phyloP scores from a whole-genome alignment of 2,113 vertebrate genomes.

The Terrapene triunguis region DNA sequence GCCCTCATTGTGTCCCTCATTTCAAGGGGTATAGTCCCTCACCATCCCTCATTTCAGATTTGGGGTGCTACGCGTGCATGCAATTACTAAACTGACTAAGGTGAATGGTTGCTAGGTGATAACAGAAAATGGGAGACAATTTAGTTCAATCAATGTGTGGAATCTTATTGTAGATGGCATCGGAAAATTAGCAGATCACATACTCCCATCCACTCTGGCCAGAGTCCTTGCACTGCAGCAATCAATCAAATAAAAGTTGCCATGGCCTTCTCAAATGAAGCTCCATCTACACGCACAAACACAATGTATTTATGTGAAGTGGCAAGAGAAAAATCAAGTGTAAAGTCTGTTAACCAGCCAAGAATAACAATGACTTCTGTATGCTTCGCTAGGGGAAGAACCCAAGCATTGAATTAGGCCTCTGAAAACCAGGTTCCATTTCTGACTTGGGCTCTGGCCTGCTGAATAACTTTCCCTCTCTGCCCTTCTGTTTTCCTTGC shows the following conservation, averaged over 20 bases:
- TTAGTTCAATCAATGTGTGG: neutral
- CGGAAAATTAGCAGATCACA: neutral
- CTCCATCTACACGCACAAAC: neutral
- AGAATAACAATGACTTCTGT: neutral
- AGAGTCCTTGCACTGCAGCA: neutral
- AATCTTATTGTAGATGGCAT: neutral
- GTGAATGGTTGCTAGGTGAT: neutral
- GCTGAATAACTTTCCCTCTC: neutral
- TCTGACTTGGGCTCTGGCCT: neutral
- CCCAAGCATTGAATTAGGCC: neutral
- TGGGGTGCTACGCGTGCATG: too few species aligned
- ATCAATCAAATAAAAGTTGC: neutral
- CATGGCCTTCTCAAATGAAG: neutral
- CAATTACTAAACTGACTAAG: neutral
- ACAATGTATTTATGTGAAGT: neutral
- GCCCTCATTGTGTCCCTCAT: neutral
- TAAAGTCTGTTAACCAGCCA: neutral
- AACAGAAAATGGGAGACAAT: neutral
- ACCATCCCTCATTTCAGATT: neutral
- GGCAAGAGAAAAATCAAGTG: neutral
- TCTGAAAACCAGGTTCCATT: neutral
- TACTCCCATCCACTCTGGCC: neutral
- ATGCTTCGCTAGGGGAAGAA: neutral
- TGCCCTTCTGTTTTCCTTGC: neutral
- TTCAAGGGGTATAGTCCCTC: neutral